Evolutionary conservation across 2,797 vertebrate genomes (phyloP).

Genomic region (Hyperoplus immaculatus): DNA sequence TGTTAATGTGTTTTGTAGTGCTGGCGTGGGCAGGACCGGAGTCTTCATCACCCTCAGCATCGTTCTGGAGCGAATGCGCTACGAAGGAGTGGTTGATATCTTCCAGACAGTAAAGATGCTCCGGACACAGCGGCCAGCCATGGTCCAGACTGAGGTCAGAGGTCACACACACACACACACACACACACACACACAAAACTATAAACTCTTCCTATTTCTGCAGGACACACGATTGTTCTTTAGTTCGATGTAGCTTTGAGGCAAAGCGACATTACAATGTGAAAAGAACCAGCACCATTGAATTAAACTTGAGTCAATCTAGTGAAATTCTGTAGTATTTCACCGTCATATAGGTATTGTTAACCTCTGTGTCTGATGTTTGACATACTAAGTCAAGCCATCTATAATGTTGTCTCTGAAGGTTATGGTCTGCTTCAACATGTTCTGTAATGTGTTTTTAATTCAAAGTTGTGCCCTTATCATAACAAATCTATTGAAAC

Average conservation of each 20-base stretch:
- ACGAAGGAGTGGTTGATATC: constrained; percentile 98
- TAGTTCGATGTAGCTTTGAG: neutral
- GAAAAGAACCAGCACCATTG: neutral
- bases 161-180: constrained; percentile 13
- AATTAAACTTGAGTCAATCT: neutral
- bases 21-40: constrained; percentile 95
- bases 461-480: neutral
- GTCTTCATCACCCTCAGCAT: constrained; percentile 99
- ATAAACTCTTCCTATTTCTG: neutral
- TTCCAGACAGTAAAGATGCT: constrained; percentile 99
- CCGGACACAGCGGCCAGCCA: constrained; percentile 96
- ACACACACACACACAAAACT: constrained; percentile 1
- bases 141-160: constrained; percentile 98
- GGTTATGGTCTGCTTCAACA: no score
- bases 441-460: constrained; percentile 3
- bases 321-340: neutral
- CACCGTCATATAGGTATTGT: neutral
- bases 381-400: neutral
- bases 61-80: constrained; percentile 97
- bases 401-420: neutral
- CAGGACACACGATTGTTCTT: neutral
- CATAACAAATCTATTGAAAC: neutral
- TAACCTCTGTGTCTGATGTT: neutral
- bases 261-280: neutral
- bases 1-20: constrained; percentile 79